A percentile compares a stretch with the other conserved stretches of the same genome.
phyloP scores from a whole-genome alignment of 2,888 invertebrate genomes.

The Leptinotarsa juncta region DNA sequence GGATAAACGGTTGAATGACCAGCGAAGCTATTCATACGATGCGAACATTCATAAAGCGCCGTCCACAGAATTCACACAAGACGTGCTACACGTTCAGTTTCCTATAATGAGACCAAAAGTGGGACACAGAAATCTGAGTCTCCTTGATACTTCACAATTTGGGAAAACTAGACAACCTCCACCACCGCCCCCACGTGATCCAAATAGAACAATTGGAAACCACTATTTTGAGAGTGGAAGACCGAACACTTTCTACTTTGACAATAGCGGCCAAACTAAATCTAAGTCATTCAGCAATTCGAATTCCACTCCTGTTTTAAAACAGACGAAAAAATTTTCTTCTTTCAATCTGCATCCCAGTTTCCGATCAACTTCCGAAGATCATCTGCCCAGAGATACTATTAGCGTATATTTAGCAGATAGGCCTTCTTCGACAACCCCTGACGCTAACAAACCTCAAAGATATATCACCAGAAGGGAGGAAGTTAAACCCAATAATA shows the following conservation, averaged over 20 bases:
- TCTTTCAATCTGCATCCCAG: constrained; percentile 56
- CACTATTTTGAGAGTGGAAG: constrained; percentile 62
- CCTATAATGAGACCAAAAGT: constrained; percentile 57
- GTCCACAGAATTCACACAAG: constrained; percentile 52
- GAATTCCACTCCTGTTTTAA: constrained; percentile 39
- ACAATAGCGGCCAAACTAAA: constrained; percentile 55
- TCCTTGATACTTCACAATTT: constrained; percentile 54
- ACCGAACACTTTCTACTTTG: constrained; percentile 69
- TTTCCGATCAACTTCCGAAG: constrained; percentile 62
- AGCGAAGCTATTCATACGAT: constrained; percentile 62
- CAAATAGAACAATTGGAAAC: constrained; percentile 71
- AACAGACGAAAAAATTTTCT: constrained; percentile 58
- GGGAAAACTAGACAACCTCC: constrained; percentile 66
- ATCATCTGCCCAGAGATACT: constrained; percentile 58
- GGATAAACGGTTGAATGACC: constrained; percentile 47
- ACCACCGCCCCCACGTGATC: constrained; percentile 83
- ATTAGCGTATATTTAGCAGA: constrained; percentile 53
- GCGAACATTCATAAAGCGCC: constrained; percentile 61
- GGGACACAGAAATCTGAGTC: constrained; percentile 56
- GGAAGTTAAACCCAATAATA: constrained; percentile 45
- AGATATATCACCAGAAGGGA: constrained; percentile 45
- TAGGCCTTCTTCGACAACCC: constrained; percentile 63
- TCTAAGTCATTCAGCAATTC: constrained; percentile 49
- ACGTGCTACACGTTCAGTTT: constrained; percentile 58
- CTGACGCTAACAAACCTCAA: constrained; percentile 55